These are phyloP conservation scores for Ursus arctos DNA, from an alignment of 2,113 vertebrate species.

Conservation along the genomic window DNA sequence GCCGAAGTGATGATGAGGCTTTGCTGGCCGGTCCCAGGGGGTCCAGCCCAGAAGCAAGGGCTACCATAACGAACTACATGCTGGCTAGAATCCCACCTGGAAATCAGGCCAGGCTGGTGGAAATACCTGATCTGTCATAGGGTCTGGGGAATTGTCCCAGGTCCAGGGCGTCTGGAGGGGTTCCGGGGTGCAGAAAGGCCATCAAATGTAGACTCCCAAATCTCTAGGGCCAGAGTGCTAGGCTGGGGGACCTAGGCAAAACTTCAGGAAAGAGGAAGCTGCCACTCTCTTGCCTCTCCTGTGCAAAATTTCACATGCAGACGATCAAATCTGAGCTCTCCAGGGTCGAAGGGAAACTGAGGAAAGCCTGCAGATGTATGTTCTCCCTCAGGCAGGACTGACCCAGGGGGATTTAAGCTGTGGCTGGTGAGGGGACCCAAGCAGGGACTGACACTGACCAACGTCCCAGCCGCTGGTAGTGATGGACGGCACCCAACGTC, in stretches of 20 bases:
- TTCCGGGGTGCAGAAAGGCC: no score
- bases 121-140: not conserved
- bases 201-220: not conserved
- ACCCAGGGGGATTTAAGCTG: no score
- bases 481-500: rapidly evolving
- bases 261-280: not conserved
- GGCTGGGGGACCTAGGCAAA: not conserved
- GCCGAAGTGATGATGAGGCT: not conserved
- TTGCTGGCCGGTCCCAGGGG: not conserved
- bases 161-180: not conserved
- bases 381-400: rapidly evolving
- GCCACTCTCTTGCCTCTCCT: rapidly evolving
- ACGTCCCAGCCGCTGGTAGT: rapidly evolving
- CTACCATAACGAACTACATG: rapidly evolving
- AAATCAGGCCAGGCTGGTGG: rapidly evolving
- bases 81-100: no score
- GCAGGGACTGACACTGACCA: rapidly evolving
- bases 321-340: not conserved
- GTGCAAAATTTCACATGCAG: not conserved
- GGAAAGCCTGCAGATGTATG: no score
- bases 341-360: not conserved
- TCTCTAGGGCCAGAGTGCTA: not conserved
- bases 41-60: no score
- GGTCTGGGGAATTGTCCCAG: not conserved
- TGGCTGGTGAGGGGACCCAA: rapidly evolving